Base-by-base conservation (phyloP, 1,140 invertebrate genomes). In the Scaptomyza montana region DNA sequence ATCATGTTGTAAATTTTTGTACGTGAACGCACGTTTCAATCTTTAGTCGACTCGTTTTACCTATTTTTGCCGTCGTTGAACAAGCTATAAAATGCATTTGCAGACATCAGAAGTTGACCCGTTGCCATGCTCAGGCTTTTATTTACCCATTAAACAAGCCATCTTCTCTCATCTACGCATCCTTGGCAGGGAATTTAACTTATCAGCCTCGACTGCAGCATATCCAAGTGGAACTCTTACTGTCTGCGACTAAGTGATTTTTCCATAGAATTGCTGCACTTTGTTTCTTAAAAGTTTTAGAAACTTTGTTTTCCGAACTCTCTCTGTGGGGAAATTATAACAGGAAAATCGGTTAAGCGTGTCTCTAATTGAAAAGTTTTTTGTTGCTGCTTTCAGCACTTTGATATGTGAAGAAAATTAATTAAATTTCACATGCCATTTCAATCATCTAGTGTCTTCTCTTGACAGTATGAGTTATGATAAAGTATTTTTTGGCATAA, bases 211-310 rank as follows among this genome's bases (percentile, higher is more conserved):
- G 54, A 46, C 13, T 68, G 61, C 67, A 46, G 57, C 65, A 65
- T 66, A 54, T 57, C 39, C 60, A 79, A 89, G 79, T 89, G 64
- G 57, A 77, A 66, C 79, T 74, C 72, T 12, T 43, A 74, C 67
- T 86, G 82, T 81, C 68, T 65, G 39, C 39, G 78, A 45, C 78
- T 79, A 82, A 87, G 82, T 87, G 82, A 62, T 89, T 79, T 86
- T 89, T 89, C 84, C 87, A 77, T 78, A 77, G 75, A 79, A 77
- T 75, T 65, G 63, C 43, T 71, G 53, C 21, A 33, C 30, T 21
- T 46, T 53, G 12, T 47, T 21, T 45, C 25, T 45, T 51, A 55
- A 30, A 65, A 75, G 41, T 59, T 53, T 63, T 19, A 64, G 51
- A 61, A 55, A 65, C 71, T 77, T 70, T 13, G 21, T 69, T 64